Conservation (phyloP, 2,888 invertebrate species). For the Lepidocyrtinus sp. region DNA sequence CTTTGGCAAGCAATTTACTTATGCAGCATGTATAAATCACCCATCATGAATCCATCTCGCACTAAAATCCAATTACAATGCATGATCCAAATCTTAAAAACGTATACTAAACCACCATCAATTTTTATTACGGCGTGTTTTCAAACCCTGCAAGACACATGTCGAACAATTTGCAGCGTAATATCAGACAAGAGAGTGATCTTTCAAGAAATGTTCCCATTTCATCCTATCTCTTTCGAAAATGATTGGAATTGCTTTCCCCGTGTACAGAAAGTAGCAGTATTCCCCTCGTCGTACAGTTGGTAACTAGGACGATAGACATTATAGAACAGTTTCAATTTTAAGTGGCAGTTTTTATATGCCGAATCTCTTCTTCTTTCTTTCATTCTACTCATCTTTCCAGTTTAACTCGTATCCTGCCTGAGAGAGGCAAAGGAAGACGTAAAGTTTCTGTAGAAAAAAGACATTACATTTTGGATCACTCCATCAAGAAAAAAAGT, state of each 20-base stretch:
- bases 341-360: neutral
- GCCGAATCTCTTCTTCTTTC: neutral
- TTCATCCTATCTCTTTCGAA: neutral
- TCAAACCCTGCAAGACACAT: no score
- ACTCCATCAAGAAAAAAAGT: neutral
- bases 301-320: neutral
- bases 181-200: neutral
- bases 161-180: neutral
- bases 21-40: no score
- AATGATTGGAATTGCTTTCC: conserved; percentile 5
- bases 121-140: no score
- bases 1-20: no score
- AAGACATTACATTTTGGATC: conserved; percentile 13
- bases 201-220: neutral
- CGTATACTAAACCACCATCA: no score
- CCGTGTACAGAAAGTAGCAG: no score
- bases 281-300: neutral
- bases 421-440: neutral
- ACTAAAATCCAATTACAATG: no score
- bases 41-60: no score
- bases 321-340: neutral
- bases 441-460: neutral
- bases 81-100: no score
- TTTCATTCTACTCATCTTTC: neutral
- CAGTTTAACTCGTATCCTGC: no score